Base-by-base conservation (phyloP, 2,888 invertebrate genomes). In the Clunio marinus region DNA sequence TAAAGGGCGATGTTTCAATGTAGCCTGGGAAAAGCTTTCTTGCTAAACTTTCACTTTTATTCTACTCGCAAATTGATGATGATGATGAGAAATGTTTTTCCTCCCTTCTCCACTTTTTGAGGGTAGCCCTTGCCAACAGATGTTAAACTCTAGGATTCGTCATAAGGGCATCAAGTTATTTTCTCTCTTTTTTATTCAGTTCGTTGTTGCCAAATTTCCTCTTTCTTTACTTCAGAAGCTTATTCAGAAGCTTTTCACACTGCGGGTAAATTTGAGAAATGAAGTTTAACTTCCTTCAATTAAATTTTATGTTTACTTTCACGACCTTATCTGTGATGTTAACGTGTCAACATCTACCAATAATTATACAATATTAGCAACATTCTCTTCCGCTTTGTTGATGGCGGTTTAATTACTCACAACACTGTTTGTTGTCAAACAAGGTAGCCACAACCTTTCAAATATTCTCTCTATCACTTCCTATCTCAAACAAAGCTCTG, bases 291-390 rank as follows among this genome's bases (percentile, higher is more conserved):
- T 62, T 15, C n/a, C 41, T 10, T 3, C 41, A 62, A 62, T 62
- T 62, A 62, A 37, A 15, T 62, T 62, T 62, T 62, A 62, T 60
- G 37, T n/a, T 24, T 22, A 15, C 32, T 35, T 7, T 59, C 20
- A 1, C 4, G 10, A 51, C 17, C 7, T 51, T 51, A 13, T 13
- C 45, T 51, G 8, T 41, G 13, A 13, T 15, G 41, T 41, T 41
- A 3, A 8, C n/a, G 41, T 15, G n/a, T 41, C 41, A 41, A 41
- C n/a, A n/a, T n/a, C n/a, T n/a, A n/a, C 41, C 32, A 32, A 8
- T 32, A 32, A 8, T 32, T 32, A 8, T 32, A 32, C 35, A 32
- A 32, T 17, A 13, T 45, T 13, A 45, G 4, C 7, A 45, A 17
- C 45, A 15, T 45, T 45, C 15, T 45, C 13, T 45, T 45, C 4